Conservation (phyloP, 2,113 vertebrate genomes). For the Holacanthus passer region DNA sequence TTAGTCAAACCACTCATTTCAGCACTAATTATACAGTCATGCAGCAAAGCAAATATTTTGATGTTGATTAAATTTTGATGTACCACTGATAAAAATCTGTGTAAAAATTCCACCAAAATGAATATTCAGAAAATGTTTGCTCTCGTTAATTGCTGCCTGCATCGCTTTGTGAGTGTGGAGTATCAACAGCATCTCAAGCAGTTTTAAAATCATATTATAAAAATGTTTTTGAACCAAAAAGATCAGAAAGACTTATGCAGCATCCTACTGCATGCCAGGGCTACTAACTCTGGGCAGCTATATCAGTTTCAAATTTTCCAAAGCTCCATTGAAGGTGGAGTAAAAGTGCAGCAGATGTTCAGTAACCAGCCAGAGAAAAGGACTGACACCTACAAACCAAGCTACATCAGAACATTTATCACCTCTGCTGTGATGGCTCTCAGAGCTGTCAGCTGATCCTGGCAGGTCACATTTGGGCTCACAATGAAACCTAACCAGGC, state of each 20-base stretch:
- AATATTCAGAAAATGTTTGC: neutral
- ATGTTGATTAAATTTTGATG: neutral
- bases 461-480: constrained; percentile 21
- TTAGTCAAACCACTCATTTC: too few species aligned
- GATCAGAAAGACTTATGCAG: neutral
- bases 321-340: neutral
- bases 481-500: constrained; percentile 43
- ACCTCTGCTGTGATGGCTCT: constrained; percentile 9
- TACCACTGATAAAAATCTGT: neutral
- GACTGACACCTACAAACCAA: constrained; percentile 4
- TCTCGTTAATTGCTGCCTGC: neutral
- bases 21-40: neutral
- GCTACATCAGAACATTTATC: constrained; percentile 31
- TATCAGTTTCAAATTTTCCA: neutral
- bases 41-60: neutral
- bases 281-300: neutral
- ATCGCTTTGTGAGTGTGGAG: neutral
- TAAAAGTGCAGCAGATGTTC: neutral
- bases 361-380: neutral
- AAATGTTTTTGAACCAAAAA: neutral
- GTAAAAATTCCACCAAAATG: too few species aligned
- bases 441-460: constrained; percentile 30
- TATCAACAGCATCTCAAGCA: too few species aligned
- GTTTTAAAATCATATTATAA: too few species aligned
- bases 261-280: neutral